Base-by-base conservation (phyloP, 2,797 vertebrate species). In the Phoxinus dragarum region DNA sequence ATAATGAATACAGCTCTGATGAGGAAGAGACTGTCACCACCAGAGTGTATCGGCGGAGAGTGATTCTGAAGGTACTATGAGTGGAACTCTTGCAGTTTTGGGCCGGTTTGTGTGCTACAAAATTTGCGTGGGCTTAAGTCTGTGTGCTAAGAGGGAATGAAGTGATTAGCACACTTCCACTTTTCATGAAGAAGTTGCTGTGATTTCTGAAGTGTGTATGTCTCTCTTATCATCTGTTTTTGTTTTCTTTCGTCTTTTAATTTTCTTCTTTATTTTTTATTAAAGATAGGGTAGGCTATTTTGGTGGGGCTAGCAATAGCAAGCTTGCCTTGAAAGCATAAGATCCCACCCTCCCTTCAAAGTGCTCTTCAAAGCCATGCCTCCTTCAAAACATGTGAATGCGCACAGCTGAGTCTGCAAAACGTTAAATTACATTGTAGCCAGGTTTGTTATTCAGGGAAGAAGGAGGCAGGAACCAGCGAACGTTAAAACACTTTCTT, bases 11-110 rank as follows among this genome's bases (percentile, higher is more conserved):
- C 5, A 95, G 95, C 93, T 97, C 98, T 88, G 96, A 93, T 61
- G 97, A 97, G 87, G 98, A 98, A 89, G 94, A 92, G 92, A 98
- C 96, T 87, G 94, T 99, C 94, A 99, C 96, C 82, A 99, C 98
- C 72, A 95, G 96, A 91, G 96, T 99, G 91, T 97, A 92, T 93
- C 97, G 97, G 44, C 96, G 98, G 68, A 96, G 97, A 81, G 95
- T 99, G 93, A 96, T 99, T 90, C 96, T 99, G 88, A 99, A 99
- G 98, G 98, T 99, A 97, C 94, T 93, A 90, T 21, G 72, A 83
- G 81, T 81, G 80, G 82, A 69, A 38, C 8, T 66, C 68, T 67
- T 47, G 56, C 68, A 81, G 72, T 64, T 74, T 80, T 54, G 69
- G 71, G 84, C 78, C 42, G 17, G 67, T 34, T 44, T 80, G 85